Evolutionary conservation across 64 coral and sea anemone genomes (phyloP).

Genomic region (Actinia equina): DNA sequence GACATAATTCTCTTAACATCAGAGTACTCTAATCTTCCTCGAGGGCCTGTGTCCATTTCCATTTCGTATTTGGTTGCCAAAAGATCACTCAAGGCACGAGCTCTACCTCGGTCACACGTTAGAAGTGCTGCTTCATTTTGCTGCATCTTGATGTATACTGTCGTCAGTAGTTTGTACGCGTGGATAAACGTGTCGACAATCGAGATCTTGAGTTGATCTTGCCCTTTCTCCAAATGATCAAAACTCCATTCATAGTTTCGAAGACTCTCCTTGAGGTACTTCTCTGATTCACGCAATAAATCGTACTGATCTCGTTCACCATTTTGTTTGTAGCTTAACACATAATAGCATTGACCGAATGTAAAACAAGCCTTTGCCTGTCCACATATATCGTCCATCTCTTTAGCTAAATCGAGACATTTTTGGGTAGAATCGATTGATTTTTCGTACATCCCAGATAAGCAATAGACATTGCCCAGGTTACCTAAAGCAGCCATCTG

Average conservation of each 20-base stretch:
- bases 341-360: too few relatives aligned
- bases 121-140: constrained; percentile 8
- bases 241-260: constrained; percentile 8
- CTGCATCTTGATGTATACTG: not conserved
- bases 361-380: not conserved
- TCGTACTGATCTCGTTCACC: not conserved
- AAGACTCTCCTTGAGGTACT: not conserved
- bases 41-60: not conserved
- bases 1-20: not conserved
- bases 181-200: not conserved
- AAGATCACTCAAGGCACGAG: constrained; percentile 23
- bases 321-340: not conserved
- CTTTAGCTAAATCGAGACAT: not conserved
- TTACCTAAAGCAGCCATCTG: not conserved
- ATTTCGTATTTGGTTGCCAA: constrained; percentile 19
- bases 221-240: not conserved
- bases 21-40: not conserved
- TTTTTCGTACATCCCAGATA: not conserved
- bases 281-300: not conserved
- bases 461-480: not conserved
- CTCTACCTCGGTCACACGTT: constrained; percentile 3
- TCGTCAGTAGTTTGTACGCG: not conserved
- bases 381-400: not conserved
- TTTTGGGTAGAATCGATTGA: not conserved
- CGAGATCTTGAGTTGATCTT: constrained; percentile 26